Base-by-base conservation (phyloP, 2,113 vertebrate genomes). In the Gallinago jamesoni region DNA sequence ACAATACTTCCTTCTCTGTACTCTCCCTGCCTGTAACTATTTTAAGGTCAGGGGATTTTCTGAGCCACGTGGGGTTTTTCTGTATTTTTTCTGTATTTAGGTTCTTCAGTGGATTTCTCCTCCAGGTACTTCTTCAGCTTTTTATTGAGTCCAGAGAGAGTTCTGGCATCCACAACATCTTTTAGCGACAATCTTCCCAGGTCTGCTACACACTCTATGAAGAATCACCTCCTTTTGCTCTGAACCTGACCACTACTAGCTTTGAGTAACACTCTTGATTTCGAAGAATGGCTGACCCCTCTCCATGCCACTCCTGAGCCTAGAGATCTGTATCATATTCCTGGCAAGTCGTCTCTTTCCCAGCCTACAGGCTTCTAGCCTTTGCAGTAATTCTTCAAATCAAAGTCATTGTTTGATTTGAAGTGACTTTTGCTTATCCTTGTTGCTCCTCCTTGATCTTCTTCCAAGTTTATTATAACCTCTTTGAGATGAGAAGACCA, bases 51-150 rank as follows among this genome's bases (percentile, higher is more conserved):
- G 1, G 13, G 1, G 1, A 37, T 70, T 89, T 92, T 81, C 28
- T 31, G 43, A 78, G 45, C 41, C 5, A 2, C 25, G n/a, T 0
- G 0, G 4, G 8, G 11, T 45, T 88, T 93, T 27, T 67, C 23
- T 0, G 0, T 68, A 35, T 79, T 45, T 88, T 93, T 27, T 67
- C 23, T 0, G 0, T 68, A 35, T 79, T 56, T 41, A 76, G 43
- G 15, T 76, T 73, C 53, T 62, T 45, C 28, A 52, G 4, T 9
- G 33, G 47, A 73, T 50, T 73, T 67, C 20, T 85, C 55, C 39
- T 76, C n/a, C n/a, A 64, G 22, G 7, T 75, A 55, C 9, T 73
- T 60, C 24, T 87, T 47, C 74, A 79, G 23, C 2, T 77, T 94
- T 86, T 80, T 67, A 25, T 20, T n/a, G 10, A 93, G 28, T 56